These are phyloP conservation scores for Torymus tubicola DNA, from an alignment of 2,888 invertebrate genomes.

Conservation along the genomic window DNA sequence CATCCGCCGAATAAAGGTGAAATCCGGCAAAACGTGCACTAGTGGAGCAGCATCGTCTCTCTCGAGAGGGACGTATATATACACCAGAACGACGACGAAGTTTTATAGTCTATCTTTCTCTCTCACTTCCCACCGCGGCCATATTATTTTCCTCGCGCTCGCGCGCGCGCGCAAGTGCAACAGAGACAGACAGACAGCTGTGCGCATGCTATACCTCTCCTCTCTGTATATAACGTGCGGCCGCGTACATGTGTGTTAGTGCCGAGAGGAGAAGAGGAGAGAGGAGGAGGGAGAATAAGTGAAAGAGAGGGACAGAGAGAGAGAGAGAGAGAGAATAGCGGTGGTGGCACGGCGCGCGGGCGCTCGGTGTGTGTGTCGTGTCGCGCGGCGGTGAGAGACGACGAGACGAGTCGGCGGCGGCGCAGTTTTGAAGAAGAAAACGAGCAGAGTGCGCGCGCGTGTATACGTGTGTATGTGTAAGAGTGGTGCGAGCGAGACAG, in stretches of 20 bases:
- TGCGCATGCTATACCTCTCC: too few species aligned
- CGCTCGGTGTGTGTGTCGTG: slow-evolving; percentile 20
- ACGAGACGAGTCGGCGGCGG: slow-evolving; percentile 45
- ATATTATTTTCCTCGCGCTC: too few species aligned
- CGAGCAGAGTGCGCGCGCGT: slow-evolving; percentile 45
- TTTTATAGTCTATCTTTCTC: too few species aligned
- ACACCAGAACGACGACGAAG: background rate
- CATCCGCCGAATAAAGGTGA: slow-evolving; percentile 40
- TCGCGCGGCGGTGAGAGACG: slow-evolving; percentile 48
- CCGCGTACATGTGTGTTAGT: too few species aligned
- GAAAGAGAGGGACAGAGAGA: slow-evolving; percentile 61
- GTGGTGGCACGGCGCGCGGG: slow-evolving; percentile 66
- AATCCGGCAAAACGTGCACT: slow-evolving; percentile 33
- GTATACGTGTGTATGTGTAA: background rate
- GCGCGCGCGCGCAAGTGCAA: too few species aligned
- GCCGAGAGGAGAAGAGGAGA: slow-evolving; percentile 61
- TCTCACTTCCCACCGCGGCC: too few species aligned
- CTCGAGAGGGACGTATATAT: background rate
- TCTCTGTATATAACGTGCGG: too few species aligned
- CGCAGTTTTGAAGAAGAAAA: slow-evolving; percentile 54
- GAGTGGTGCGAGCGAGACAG: slow-evolving; percentile 13
- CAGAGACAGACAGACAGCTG: too few species aligned
- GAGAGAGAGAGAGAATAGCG: slow-evolving; percentile 42
- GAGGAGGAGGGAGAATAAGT: slow-evolving; percentile 62
- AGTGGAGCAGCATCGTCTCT: too few species aligned